Percentiles rank a stretch among this genome's conserved stretches.
Conservation (phyloP, 2,888 invertebrate species). For the Microplitis deprimator region DNA sequence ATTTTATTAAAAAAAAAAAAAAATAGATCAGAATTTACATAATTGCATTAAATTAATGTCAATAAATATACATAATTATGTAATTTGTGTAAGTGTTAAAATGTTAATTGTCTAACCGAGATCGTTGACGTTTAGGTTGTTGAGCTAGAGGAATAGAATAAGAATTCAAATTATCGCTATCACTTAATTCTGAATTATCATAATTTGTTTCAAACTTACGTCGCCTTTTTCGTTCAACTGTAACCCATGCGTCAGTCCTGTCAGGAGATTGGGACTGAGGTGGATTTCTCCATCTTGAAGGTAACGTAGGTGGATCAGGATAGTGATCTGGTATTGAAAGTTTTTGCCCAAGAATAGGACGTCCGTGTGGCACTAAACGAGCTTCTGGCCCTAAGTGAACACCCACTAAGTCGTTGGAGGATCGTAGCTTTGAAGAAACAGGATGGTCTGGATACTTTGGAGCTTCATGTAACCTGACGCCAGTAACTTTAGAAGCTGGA, state of each 20-base stretch:
- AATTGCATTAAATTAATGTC: no score
- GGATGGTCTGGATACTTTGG: neutral
- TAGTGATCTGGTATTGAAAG: neutral
- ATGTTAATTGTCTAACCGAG: neutral
- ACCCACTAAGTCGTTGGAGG: neutral
- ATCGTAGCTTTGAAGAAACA: no score
- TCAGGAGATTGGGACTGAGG: neutral
- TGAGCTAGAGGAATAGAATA: neutral
- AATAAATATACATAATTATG: no score
- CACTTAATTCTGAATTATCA: neutral
- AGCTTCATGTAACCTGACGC: neutral
- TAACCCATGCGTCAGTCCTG: neutral
- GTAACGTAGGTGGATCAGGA: neutral
- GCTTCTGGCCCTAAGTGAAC: neutral
- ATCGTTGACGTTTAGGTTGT: neutral
- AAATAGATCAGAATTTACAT: no score
- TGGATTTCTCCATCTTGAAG: constrained; percentile 5
- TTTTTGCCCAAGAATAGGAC: no score
- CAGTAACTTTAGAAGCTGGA: no score
- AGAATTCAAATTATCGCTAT: neutral
- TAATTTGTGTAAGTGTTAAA: no score
- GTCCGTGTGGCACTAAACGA: neutral
- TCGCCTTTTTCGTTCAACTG: neutral
- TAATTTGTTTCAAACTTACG: neutral
- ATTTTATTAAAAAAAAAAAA: no score